Evolutionary conservation across 2,113 vertebrate genomes (phyloP).

Genomic region (Strix aluco): DNA sequence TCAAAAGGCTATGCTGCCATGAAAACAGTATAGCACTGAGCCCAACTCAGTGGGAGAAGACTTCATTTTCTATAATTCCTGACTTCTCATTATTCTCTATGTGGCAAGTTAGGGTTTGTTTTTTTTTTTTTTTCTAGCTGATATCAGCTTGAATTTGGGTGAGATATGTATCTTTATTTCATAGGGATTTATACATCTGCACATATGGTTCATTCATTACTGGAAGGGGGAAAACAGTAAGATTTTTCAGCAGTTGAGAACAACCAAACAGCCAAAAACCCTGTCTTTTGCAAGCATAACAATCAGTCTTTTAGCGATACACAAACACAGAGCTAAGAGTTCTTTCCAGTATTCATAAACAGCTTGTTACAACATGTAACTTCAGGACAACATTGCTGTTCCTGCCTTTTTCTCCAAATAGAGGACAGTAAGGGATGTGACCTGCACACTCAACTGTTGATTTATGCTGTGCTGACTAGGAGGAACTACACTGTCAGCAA

Average conservation of each 20-base stretch:
- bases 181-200: background rate
- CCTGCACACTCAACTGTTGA: background rate
- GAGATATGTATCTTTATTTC: background rate
- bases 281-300: background rate
- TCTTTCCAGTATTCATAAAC: background rate
- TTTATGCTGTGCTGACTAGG: background rate
- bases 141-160: background rate
- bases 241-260: background rate
- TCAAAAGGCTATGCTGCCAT: rapidly evolving
- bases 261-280: background rate
- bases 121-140: background rate
- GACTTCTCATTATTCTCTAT: background rate
- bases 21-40: background rate
- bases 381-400: background rate
- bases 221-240: background rate
- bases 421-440: background rate
- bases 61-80: background rate
- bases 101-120: background rate
- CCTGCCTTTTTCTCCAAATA: background rate
- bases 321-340: background rate
- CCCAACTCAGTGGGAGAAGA: background rate
- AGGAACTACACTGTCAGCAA: slow-evolving; percentile 27
- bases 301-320: background rate
- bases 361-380: background rate
- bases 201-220: background rate